phyloP scores from a whole-genome alignment of 2,113 vertebrate species.

The Cichladusa arquata region DNA sequence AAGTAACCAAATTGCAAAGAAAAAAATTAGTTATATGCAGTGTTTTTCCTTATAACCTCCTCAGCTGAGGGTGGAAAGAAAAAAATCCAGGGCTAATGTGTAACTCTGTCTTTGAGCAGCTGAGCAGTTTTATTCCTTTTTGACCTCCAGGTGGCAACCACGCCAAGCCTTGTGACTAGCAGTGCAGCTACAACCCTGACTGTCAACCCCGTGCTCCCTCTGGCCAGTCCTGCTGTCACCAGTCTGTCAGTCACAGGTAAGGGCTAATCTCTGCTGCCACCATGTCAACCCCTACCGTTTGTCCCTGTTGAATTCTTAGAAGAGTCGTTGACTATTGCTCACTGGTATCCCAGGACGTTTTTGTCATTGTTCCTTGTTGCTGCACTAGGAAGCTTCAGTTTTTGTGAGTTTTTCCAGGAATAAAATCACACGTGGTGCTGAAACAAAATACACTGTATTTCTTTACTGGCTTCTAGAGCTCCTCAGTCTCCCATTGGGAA shows the following conservation, averaged over 20 bases:
- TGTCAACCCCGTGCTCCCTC: constrained; percentile 93
- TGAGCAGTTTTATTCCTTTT: constrained; percentile 34
- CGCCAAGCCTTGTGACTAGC: constrained; percentile 97
- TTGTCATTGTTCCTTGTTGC: not conserved
- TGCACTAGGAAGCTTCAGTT: not conserved
- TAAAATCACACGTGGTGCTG: not conserved
- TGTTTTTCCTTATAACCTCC: not conserved
- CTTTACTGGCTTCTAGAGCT: not conserved
- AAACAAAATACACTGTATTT: not conserved
- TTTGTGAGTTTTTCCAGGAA: not conserved
- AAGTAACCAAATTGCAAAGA: not conserved
- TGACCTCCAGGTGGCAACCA: constrained; percentile 89
- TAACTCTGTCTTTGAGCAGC: not conserved
- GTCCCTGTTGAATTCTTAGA: not conserved
- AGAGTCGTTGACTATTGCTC: not conserved
- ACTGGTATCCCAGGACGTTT: not conserved
- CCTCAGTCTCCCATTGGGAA: not conserved
- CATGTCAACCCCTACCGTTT: not conserved
- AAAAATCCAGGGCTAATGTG: not conserved
- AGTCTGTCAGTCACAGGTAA: constrained; percentile 89
- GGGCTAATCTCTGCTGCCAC: not conserved
- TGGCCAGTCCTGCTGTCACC: constrained; percentile 88
- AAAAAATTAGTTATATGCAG: not conserved
- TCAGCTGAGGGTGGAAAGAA: not conserved
- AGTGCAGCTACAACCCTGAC: constrained; percentile 93